Conservation (phyloP, 2,888 invertebrate genomes). For the Cistogaster globosa region DNA sequence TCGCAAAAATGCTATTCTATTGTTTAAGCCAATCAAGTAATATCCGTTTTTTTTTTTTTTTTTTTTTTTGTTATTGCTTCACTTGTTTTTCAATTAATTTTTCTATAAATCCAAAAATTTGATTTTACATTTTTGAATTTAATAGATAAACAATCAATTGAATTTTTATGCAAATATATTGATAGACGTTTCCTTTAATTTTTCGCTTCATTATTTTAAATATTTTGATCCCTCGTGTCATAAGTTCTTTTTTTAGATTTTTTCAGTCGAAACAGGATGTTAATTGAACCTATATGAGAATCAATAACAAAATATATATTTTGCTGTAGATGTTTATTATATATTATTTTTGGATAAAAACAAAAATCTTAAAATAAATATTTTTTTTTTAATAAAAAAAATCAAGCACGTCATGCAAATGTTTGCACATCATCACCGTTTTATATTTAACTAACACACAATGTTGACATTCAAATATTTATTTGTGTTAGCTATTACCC, state of each 20-base stretch:
- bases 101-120: constrained; percentile 44
- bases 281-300: constrained; percentile 61
- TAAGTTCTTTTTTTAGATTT: constrained; percentile 6
- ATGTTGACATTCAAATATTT: no score
- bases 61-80: background rate
- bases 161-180: constrained; percentile 68
- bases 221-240: background rate
- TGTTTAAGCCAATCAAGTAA: constrained; percentile 58
- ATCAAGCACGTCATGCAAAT: constrained; percentile 67
- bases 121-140: constrained; percentile 11
- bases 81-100: constrained; percentile 52
- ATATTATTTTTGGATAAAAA: constrained; percentile 17
- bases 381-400: constrained; percentile 37
- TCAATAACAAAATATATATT: constrained; percentile 58
- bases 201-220: constrained; percentile 12
- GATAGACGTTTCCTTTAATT: constrained; percentile 55
- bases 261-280: constrained; percentile 57
- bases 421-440: constrained; percentile 69
- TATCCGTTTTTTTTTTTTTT: constrained; percentile 58
- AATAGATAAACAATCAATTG: constrained; percentile 37
- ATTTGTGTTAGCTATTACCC: background rate
- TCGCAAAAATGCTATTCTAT: constrained; percentile 10
- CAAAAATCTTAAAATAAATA: background rate
- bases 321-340: constrained; percentile 13
- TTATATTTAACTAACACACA: background rate